phyloP scores from a whole-genome alignment of 2,888 invertebrate genomes.

The Oxystoma pomonae region DNA sequence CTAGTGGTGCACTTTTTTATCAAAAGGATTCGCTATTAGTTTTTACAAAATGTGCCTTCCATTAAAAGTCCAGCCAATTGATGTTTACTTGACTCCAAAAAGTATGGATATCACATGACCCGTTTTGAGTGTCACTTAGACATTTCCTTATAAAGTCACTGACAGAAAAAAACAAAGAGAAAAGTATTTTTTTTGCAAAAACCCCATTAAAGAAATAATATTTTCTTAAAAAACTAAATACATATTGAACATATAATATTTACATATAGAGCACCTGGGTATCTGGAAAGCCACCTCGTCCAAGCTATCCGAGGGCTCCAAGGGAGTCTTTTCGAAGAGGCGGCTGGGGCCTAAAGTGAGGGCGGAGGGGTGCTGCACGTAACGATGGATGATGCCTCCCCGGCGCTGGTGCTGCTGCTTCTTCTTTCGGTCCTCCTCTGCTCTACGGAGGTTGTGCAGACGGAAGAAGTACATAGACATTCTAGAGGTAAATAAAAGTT shows the following conservation, averaged over 20 bases:
- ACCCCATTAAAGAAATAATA: neutral
- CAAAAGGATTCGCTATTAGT: too few relatives aligned
- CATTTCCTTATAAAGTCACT: too few relatives aligned
- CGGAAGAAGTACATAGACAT: constrained; percentile 97
- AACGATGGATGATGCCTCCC: constrained; percentile 41
- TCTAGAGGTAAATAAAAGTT: constrained; percentile 45
- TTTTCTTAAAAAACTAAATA: constrained; percentile 3
- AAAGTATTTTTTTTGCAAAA: too few relatives aligned
- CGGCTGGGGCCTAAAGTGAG: constrained; percentile 72
- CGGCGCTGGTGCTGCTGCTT: constrained; percentile 51
- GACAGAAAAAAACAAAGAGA: too few relatives aligned
- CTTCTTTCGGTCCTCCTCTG: constrained; percentile 72
- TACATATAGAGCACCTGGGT: constrained; percentile 67
- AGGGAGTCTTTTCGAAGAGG: constrained; percentile 78
- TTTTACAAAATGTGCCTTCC: too few relatives aligned
- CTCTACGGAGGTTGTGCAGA: constrained; percentile 84
- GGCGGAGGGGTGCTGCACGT: constrained; percentile 54
- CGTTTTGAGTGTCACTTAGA: too few relatives aligned
- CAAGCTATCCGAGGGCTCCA: constrained; percentile 82
- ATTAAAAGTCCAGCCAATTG: too few relatives aligned
- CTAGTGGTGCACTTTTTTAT: too few relatives aligned
- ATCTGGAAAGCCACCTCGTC: constrained; percentile 91
- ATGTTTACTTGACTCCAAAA: too few relatives aligned
- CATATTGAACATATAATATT: constrained; percentile 27
- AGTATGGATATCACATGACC: too few relatives aligned